A percentile compares a stretch with the other conserved stretches of the same genome.
Evolutionary conservation across 2,888 invertebrate genomes (phyloP).

Genomic region (Rhogogaster chlorosoma): DNA sequence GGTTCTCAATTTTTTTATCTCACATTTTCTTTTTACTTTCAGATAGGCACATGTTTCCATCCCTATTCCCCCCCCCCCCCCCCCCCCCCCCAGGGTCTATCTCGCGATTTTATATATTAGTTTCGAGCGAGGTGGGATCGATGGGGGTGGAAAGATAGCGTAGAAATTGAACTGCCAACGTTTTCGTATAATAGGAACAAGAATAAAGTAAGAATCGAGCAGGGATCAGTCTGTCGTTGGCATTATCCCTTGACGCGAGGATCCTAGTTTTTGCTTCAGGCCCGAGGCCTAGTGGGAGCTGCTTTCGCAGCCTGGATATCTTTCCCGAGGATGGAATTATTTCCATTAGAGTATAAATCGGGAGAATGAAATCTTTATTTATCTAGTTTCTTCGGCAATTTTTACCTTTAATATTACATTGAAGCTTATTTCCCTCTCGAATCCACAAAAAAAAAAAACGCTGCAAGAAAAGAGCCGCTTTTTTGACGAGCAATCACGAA

Average conservation of each 20-base stretch:
- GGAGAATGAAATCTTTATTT: constrained; percentile 26
- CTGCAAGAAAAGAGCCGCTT: too few species aligned
- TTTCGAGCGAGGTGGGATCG: background rate
- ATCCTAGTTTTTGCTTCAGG: constrained; percentile 2
- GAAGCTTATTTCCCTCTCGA: too few species aligned
- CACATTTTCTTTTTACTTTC: background rate
- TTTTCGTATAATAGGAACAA: constrained; percentile 21
- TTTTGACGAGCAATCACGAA: background rate
- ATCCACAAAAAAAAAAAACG: too few species aligned
- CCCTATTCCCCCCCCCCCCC: constrained; percentile 2
- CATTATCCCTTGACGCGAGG: constrained; percentile 23
- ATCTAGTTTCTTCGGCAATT: constrained; percentile 17
- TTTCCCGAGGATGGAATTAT: background rate
- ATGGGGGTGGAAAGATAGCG: background rate
- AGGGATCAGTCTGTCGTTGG: constrained; percentile 44
- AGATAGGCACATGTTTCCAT: background rate
- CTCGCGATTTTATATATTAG: background rate
- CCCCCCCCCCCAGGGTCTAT: background rate
- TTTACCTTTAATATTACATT: background rate
- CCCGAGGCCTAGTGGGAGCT: background rate
- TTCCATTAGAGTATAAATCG: constrained; percentile 26
- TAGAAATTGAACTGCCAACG: constrained; percentile 35
- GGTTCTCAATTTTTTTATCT: background rate
- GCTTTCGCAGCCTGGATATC: background rate
- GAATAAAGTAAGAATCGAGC: constrained; percentile 31